These are phyloP conservation scores for Clistopyga incitator DNA, from an alignment of 2,888 invertebrate species.

Conservation along the genomic window DNA sequence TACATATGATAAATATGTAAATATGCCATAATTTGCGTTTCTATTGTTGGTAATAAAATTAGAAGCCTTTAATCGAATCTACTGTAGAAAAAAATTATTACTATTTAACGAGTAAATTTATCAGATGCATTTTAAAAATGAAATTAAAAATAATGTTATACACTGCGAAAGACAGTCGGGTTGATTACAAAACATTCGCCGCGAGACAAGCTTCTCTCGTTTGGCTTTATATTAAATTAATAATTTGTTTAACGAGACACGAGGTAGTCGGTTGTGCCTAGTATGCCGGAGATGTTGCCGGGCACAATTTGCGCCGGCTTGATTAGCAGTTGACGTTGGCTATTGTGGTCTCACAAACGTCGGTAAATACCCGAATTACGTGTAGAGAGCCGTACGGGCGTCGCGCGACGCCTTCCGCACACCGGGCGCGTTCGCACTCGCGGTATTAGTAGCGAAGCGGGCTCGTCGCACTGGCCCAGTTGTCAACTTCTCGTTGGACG, in stretches of 20 bases:
- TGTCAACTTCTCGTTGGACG: constrained; percentile 67
- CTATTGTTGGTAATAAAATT: not conserved
- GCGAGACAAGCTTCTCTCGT: constrained; percentile 49
- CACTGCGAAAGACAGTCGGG: not conserved
- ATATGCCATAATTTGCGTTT: too few species aligned
- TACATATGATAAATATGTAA: too few species aligned
- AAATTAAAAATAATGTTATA: not conserved
- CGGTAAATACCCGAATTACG: constrained; percentile 68
- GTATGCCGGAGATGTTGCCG: constrained; percentile 8
- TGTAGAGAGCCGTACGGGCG: constrained; percentile 65
- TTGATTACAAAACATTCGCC: constrained; percentile 28
- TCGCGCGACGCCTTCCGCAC: constrained; percentile 41
- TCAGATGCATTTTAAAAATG: not conserved
- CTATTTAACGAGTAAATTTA: not conserved
- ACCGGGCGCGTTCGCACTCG: constrained; percentile 44
- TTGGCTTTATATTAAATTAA: constrained; percentile 38
- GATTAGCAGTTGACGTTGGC: constrained; percentile 66
- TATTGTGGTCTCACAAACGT: constrained; percentile 67
- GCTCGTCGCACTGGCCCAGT: constrained; percentile 61
- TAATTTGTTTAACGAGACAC: constrained; percentile 34
- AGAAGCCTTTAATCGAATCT: not conserved
- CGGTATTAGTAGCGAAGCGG: constrained; percentile 2
- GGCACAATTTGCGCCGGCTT: constrained; percentile 54
- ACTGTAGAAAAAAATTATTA: not conserved
- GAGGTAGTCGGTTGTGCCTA: not conserved